Evolutionary conservation across 2,797 vertebrate species (phyloP), one percentile per base, ranked within the genome.

Genomic region (Oceanodroma leucorhoa): DNA sequence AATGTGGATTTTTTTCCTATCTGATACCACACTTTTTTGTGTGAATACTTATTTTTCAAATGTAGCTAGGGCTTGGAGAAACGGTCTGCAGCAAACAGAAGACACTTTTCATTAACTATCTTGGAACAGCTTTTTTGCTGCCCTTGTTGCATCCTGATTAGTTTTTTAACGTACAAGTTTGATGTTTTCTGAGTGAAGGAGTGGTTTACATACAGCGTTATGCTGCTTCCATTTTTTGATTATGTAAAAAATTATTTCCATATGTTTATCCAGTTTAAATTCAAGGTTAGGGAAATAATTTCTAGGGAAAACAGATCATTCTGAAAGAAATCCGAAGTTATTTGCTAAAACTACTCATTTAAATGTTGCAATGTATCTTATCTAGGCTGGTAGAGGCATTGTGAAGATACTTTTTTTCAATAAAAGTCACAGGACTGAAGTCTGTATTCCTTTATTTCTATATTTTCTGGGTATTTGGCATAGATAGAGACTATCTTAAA

Each of bases 401-500:
- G 92, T 60, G 93, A 83, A 76, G 73, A 21, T 76, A 23, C 29
- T 95, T 88, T 26, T 55, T 62, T 95, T 66, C 27, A 82, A 23
- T 79, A 62, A 48, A 95, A 95, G 86, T 93, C 69, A 43, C 54
- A 65, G 61, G 58, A 40, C 57, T 91, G 72, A 72, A 93, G 79
- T 72, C 72, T 89, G 55, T 89, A 45, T 81, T 82, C 53, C 81
- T 83, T 92, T 87, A 77, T 91, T 95, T 92, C 79, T 85, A 1
- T 81, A 85, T 93, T 89, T 78, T 89, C 64, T 50, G 50, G 64
- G 67, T 85, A 76, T 89, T 93, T 90, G 66, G 64, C 66, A 65
- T 93, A 82, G 86, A 71, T 76, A 61, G 61, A 94, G 34, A 41
- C 66, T 67, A 66, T 90, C 76, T 94, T 66, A 93, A 89, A 94